Evolutionary conservation across 2,113 vertebrate genomes (phyloP).

Genomic region (Callithrix jacchus): DNA sequence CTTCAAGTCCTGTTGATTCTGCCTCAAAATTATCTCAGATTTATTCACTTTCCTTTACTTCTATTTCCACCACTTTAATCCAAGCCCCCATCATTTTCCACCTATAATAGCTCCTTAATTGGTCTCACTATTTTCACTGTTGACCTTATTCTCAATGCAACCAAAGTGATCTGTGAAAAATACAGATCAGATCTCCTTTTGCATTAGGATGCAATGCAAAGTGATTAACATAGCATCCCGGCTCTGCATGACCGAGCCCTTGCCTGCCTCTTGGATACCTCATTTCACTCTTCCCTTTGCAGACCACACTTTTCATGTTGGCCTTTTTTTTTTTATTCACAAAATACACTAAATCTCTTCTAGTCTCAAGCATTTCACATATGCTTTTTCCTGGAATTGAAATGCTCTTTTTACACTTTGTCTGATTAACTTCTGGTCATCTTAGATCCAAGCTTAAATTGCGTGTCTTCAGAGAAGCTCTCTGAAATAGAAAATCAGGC

Average conservation of each 20-base stretch:
- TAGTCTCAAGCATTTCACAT: neutral
- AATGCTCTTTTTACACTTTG: neutral
- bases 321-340: neutral
- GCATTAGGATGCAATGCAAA: slow-evolving; percentile 72
- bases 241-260: slow-evolving; percentile 61
- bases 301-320: neutral
- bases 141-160: neutral
- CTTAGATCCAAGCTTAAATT: slow-evolving; percentile 54
- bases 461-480: neutral
- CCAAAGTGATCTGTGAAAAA: slow-evolving; percentile 52
- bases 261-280: slow-evolving; percentile 44
- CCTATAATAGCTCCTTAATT: neutral
- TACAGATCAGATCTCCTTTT: slow-evolving; percentile 59
- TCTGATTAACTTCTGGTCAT: slow-evolving; percentile 73
- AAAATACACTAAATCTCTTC: neutral
- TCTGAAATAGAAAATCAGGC: neutral
- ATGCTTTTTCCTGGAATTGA: neutral
- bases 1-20: neutral
- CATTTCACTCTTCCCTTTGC: neutral
- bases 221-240: neutral
- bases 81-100: neutral
- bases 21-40: neutral
- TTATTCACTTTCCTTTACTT: neutral
- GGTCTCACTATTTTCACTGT: neutral
- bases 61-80: neutral